Evolutionary conservation across 2,113 vertebrate species (phyloP).

Genomic region (Hypanus sabinus): DNA sequence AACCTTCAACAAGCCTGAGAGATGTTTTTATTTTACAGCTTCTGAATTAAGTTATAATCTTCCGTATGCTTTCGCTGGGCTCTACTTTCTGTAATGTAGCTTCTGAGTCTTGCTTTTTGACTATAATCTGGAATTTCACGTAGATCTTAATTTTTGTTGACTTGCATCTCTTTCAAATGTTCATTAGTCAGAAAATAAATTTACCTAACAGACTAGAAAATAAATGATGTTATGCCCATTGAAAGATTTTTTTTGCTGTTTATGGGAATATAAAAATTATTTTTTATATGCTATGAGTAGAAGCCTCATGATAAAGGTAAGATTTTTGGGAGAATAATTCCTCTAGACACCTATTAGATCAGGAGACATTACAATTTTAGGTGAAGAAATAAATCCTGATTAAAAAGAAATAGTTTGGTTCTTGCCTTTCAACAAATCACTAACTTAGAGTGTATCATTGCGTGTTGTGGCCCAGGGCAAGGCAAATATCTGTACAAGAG

Average conservation of each 20-base stretch:
- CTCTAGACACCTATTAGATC: neutral
- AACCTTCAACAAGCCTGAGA: neutral
- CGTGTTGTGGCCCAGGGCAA: neutral
- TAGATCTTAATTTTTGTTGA: neutral
- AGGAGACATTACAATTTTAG: neutral
- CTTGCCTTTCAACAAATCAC: neutral
- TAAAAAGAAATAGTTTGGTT: neutral
- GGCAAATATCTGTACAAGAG: neutral
- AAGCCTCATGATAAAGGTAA: neutral
- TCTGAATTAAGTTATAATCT: neutral
- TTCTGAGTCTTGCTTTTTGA: neutral
- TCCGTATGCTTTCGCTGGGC: neutral
- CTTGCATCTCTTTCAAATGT: neutral
- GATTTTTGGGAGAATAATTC: neutral
- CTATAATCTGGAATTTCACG: neutral
- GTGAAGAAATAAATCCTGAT: neutral
- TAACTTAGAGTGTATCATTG: neutral
- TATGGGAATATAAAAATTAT: neutral
- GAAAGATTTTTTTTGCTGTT: neutral
- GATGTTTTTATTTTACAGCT: neutral
- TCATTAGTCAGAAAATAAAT: neutral
- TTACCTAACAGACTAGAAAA: neutral
- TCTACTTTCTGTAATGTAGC: neutral
- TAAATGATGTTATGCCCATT: neutral
- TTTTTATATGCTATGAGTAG: neutral